Percentiles rank a stretch among this genome's conserved stretches.
These are phyloP conservation scores for Papilio protenor DNA, from an alignment of 2,888 invertebrate genomes.

Conservation along the genomic window DNA sequence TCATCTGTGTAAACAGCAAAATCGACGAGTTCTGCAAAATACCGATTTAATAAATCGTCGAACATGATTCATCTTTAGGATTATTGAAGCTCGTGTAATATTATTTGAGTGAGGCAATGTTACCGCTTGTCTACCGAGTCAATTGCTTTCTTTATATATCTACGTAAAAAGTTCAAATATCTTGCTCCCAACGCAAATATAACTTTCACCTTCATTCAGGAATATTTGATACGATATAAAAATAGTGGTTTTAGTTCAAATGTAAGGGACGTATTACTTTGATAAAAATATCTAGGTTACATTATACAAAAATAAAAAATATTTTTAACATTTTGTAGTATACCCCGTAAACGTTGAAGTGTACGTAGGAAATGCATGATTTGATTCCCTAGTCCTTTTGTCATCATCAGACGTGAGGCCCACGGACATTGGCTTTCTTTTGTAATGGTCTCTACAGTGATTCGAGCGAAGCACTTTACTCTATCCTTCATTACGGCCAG, in stretches of 20 bases:
- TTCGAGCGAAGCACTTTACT: conserved; percentile 4
- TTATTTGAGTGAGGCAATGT: conserved; percentile 27
- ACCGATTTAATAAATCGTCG: conserved; percentile 76
- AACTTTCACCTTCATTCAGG: conserved; percentile 4
- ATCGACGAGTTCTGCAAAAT: conserved; percentile 69
- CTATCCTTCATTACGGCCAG: background rate
- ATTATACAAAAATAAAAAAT: no score
- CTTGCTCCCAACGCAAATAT: conserved; percentile 2
- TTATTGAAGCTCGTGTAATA: conserved; percentile 34
- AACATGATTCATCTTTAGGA: conserved; percentile 75
- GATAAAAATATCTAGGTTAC: background rate
- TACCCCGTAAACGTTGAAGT: background rate
- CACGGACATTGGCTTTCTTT: background rate
- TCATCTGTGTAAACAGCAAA: conserved; percentile 58
- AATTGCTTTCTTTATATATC: conserved; percentile 41
- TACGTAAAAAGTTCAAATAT: conserved; percentile 26
- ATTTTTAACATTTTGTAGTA: no score
- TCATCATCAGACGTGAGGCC: conserved; percentile 6
- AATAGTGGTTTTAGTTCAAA: background rate
- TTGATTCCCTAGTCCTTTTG: conserved; percentile 11
- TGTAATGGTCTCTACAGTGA: background rate
- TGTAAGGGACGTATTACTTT: background rate
- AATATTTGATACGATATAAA: background rate
- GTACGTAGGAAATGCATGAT: conserved; percentile 10
- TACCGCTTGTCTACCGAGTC: conserved; percentile 53